Conservation (phyloP, 2,113 vertebrate species). For the Phalacrocorax pelagicus region DNA sequence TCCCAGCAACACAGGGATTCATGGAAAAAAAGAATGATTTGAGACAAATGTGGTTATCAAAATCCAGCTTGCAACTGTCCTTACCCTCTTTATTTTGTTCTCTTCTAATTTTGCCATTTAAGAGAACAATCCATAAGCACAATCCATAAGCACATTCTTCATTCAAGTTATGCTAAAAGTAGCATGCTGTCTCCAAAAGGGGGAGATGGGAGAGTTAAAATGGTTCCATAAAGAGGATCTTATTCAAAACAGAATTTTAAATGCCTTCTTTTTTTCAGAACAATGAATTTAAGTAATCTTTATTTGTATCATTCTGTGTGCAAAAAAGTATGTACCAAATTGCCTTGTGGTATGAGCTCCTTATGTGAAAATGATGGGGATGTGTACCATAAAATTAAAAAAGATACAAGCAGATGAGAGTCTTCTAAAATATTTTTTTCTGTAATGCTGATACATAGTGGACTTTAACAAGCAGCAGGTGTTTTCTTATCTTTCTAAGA, state of each 20-base stretch:
- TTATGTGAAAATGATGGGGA: neutral
- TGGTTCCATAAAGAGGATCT: neutral
- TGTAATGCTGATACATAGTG: neutral
- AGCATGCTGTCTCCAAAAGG: neutral
- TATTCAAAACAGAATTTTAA: neutral
- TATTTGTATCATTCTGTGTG: neutral
- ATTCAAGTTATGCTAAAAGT: neutral
- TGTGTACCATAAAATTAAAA: neutral
- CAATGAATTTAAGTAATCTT: neutral
- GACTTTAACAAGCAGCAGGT: conserved; percentile 23
- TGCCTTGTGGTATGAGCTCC: neutral
- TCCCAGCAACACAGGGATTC: neutral
- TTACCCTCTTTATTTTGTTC: neutral
- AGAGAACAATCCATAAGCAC: neutral
- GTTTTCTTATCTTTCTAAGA: conserved; percentile 20
- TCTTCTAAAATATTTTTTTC: neutral
- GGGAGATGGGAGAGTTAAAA: neutral
- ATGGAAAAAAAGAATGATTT: neutral
- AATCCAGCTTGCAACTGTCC: neutral
- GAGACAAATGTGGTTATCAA: neutral
- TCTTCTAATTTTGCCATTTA: neutral
- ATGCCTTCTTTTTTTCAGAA: neutral
- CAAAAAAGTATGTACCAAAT: neutral
- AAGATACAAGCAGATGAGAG: neutral
- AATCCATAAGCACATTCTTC: neutral